Base-by-base conservation (phyloP, 2,113 vertebrate species). In the Melanostigma gelatinosum region DNA sequence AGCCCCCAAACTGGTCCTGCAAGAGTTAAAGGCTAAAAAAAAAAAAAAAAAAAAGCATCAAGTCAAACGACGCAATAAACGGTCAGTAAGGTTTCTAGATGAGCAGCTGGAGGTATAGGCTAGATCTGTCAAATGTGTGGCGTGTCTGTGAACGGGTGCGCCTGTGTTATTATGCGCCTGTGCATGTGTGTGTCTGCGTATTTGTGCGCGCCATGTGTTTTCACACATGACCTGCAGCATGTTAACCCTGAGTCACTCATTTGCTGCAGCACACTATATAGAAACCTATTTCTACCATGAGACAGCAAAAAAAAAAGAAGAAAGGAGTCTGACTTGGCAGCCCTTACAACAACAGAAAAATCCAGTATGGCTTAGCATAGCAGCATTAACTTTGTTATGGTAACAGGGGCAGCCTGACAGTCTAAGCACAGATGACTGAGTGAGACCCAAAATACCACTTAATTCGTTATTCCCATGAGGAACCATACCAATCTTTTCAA, bases 351-450 rank as follows among this genome's bases (percentile, higher is more conserved):
- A 85, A 64, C 50, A 81, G 68, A 29, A 75, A 44, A 52, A 80
- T 76, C 73, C 75, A 82, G 72, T 22, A 50, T 20, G 74, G 36
- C 74, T 84, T 70, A 80, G 66, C 78, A 78, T 74, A 86, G 83
- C 65, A 81, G 66, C 68, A 72, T 55, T 63, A 48, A 67, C 77
- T 91, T 89, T 89, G 79, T 82, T 87, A 87, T 77, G 85, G 69
- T 78, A 84, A 79, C 93, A 94, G 94, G 89, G 93, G 91, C 87
- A 94, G 90, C 92, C 71, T 85, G 85, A 75, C 87, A 72, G 77
- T 60, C 64, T 69, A 27, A 76, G 63, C 64, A 62, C 83, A 75
- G 70, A 75, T 46, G 46, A 85, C 55, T 81, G 84, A 85, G 34
- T 29, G 44, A 70, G 69, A 88, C 54, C 77, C 75, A 69, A 20